Evolutionary conservation across 2,113 vertebrate genomes (phyloP).

Genomic region (Chauna torquata): DNA sequence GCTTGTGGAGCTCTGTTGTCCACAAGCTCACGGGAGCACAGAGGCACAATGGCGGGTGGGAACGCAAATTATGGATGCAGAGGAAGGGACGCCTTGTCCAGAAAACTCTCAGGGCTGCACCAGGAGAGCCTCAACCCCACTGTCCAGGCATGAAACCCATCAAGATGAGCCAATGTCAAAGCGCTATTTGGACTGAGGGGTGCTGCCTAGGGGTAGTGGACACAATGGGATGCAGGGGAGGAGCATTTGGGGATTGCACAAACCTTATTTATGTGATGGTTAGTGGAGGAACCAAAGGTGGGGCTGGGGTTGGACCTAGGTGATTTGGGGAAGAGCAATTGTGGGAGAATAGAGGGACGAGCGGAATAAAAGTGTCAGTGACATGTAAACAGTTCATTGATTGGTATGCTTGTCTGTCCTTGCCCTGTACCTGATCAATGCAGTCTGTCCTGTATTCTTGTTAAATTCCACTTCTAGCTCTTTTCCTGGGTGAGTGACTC

Average conservation of each 20-base stretch:
- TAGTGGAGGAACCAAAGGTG: neutral
- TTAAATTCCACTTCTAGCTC: neutral
- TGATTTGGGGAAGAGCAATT: neutral
- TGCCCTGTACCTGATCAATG: neutral
- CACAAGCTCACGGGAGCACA: neutral
- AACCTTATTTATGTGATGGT: neutral
- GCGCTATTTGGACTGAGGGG: neutral
- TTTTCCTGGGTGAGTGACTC: neutral
- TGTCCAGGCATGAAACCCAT: rapidly evolving
- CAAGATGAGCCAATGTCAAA: neutral
- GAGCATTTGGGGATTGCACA: neutral
- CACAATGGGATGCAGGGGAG: neutral
- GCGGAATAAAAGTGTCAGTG: neutral
- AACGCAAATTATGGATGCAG: neutral
- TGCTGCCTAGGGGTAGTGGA: neutral
- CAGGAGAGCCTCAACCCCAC: neutral
- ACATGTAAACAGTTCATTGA: neutral
- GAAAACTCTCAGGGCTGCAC: neutral
- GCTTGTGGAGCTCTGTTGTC: neutral
- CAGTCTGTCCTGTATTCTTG: neutral
- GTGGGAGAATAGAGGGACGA: neutral
- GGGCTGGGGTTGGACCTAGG: neutral
- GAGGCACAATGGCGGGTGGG: neutral
- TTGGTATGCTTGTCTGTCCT: neutral
- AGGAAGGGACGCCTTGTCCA: neutral